A percentile compares a stretch with the other conserved stretches of the same genome.
phyloP scores from a whole-genome alignment of 2,113 vertebrate species.

The Bubalus kerabau region DNA sequence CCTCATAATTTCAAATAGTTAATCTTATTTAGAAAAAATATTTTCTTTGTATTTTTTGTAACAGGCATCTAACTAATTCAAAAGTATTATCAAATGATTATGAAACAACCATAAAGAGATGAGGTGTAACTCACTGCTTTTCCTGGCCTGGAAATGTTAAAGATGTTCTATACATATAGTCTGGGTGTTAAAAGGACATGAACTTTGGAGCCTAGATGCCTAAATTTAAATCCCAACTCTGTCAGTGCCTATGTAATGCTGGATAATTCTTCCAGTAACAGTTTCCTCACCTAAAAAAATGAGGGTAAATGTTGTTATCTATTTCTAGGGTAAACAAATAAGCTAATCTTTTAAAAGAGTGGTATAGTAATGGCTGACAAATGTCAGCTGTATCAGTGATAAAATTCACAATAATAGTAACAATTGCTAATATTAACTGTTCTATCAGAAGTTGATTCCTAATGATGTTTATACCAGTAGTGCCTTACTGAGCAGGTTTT shows the following conservation, averaged over 20 bases:
- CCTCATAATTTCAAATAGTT: background rate
- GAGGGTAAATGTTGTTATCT: background rate
- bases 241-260: background rate
- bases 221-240: conserved; percentile 20
- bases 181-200: background rate
- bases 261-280: background rate
- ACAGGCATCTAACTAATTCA: background rate
- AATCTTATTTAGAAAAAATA: background rate
- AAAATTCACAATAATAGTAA: background rate
- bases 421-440: background rate
- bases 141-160: background rate
- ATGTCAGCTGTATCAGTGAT: background rate
- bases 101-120: background rate
- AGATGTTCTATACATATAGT: background rate
- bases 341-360: background rate
- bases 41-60: background rate
- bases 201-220: background rate
- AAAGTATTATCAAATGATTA: background rate
- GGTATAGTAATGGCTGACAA: background rate
- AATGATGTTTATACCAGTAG: background rate
- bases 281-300: background rate
- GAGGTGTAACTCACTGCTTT: background rate
- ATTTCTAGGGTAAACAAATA: background rate
- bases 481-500: background rate
- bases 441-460: conserved; percentile 3